Evolutionary conservation across 2,888 invertebrate species (phyloP).

Genomic region (Ornithoptera alexandrae): DNA sequence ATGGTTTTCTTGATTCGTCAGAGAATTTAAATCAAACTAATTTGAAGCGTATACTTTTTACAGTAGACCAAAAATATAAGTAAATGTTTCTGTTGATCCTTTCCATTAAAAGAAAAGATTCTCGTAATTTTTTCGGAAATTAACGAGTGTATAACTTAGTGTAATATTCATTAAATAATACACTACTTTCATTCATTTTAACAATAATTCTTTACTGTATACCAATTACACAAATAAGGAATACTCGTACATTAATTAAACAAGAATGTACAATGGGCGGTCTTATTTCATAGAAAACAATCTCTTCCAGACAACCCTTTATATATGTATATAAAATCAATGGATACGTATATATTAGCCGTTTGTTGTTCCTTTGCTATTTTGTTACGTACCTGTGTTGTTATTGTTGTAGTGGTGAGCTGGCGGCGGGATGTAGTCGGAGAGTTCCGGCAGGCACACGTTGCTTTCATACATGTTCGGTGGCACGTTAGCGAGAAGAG

Average conservation of each 20-base stretch:
- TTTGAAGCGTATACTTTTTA: not conserved
- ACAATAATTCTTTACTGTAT: too few species aligned
- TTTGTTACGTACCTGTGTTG: conserved; percentile 75
- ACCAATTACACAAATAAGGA: too few species aligned
- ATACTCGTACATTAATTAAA: too few species aligned
- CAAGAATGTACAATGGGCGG: too few species aligned
- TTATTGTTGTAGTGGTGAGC: conserved; percentile 79
- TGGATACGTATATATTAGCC: too few species aligned
- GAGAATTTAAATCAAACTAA: not conserved
- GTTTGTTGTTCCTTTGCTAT: not conserved
- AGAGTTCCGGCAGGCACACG: conserved; percentile 88
- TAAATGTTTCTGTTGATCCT: not conserved
- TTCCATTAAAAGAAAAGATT: not conserved
- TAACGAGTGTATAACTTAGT: too few species aligned
- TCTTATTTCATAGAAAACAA: too few species aligned
- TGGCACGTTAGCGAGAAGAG: conserved; percentile 85
- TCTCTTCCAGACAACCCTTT: too few species aligned
- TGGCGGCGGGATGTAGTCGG: conserved; percentile 83
- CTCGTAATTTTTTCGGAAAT: not conserved
- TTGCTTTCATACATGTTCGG: conserved; percentile 88
- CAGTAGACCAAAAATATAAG: not conserved
- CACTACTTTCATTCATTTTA: too few species aligned
- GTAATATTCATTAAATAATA: too few species aligned
- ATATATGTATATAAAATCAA: too few species aligned
- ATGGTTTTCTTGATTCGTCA: not conserved